Percentiles rank a stretch among this genome's conserved stretches.
phyloP scores from a whole-genome alignment of 2,797 vertebrate genomes.

The Labroides dimidiatus region DNA sequence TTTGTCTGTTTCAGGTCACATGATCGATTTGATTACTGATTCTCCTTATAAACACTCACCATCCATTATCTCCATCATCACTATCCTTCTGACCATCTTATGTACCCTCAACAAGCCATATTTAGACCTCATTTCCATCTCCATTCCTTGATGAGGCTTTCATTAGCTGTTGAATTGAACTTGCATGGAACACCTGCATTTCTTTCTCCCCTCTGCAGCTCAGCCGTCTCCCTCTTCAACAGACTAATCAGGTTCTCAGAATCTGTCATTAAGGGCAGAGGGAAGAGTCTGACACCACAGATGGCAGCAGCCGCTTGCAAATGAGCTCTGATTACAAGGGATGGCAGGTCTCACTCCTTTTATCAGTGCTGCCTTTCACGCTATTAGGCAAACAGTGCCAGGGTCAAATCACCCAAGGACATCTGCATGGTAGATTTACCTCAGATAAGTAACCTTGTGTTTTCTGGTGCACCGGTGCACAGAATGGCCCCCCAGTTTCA shows the following conservation, averaged over 20 bases:
- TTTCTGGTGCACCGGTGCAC: conserved; percentile 34
- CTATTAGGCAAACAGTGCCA: conserved; percentile 67
- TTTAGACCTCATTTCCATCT: conserved; percentile 51
- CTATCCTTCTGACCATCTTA: conserved; percentile 28
- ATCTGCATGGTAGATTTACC: conserved; percentile 71
- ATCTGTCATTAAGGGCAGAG: conserved; percentile 71
- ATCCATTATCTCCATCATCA: conserved; percentile 36
- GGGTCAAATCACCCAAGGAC: conserved; percentile 71
- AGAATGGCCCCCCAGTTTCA: conserved; percentile 36
- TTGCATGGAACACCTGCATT: conserved; percentile 68
- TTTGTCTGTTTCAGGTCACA: neutral
- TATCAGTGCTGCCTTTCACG: conserved; percentile 61
- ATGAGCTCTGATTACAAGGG: conserved; percentile 80
- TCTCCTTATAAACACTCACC: conserved; percentile 1
- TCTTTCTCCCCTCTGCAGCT: conserved; percentile 23
- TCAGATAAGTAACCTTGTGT: conserved; percentile 57
- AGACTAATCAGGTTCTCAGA: conserved; percentile 73
- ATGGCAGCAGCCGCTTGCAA: conserved; percentile 76
- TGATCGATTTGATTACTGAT: conserved; percentile 38
- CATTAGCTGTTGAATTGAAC: conserved; percentile 49
- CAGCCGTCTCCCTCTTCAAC: conserved; percentile 16
- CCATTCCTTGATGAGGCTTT: conserved; percentile 37
- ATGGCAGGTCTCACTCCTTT: conserved; percentile 77
- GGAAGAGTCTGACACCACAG: conserved; percentile 74
- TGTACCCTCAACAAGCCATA: conserved; percentile 40